Percentiles rank a stretch among this genome's conserved stretches.
Evolutionary conservation across 2,113 vertebrate species (phyloP).

Genomic region (Thalassoma bifasciatum): DNA sequence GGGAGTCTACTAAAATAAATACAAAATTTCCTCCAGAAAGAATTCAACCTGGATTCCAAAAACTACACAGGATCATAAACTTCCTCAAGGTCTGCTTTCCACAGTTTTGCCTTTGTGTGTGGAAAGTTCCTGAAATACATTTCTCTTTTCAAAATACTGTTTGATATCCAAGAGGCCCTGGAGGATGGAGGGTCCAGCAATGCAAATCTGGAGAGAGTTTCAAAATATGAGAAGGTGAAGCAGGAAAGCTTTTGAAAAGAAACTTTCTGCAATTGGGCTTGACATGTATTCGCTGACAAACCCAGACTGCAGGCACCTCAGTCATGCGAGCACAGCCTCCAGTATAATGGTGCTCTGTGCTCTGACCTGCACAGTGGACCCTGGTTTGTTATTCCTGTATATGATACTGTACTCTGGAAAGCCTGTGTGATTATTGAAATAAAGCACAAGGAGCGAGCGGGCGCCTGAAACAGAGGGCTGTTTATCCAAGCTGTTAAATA

Average conservation of each 20-base stretch:
- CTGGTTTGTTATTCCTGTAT: slow-evolving; percentile 82
- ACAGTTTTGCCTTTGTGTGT: slow-evolving; percentile 49
- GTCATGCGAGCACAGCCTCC: slow-evolving; percentile 55
- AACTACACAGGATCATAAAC: slow-evolving; percentile 45
- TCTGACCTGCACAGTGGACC: slow-evolving; percentile 63
- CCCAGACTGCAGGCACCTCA: slow-evolving; percentile 63
- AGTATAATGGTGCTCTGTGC: slow-evolving; percentile 81
- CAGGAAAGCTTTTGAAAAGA: slow-evolving; percentile 57
- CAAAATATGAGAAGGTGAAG: slow-evolving; percentile 70
- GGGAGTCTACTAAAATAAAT: slow-evolving; percentile 34
- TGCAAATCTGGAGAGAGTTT: slow-evolving; percentile 67
- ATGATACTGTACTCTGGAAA: slow-evolving; percentile 76
- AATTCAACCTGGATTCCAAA: slow-evolving; percentile 39
- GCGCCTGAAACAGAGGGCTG: slow-evolving; percentile 79
- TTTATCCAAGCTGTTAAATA: slow-evolving; percentile 85
- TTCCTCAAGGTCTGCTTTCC: slow-evolving; percentile 55
- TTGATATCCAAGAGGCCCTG: slow-evolving; percentile 76
- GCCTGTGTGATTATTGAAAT: slow-evolving; percentile 72
- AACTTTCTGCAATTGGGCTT: slow-evolving; percentile 67
- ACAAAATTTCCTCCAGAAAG: not conserved
- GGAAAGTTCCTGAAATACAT: slow-evolving; percentile 64
- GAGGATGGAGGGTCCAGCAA: slow-evolving; percentile 54
- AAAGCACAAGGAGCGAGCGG: slow-evolving; percentile 71
- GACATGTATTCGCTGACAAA: slow-evolving; percentile 65
- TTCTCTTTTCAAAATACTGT: slow-evolving; percentile 72